Evolutionary conservation across 2,888 invertebrate species (phyloP).

Genomic region (Idaea biselata): DNA sequence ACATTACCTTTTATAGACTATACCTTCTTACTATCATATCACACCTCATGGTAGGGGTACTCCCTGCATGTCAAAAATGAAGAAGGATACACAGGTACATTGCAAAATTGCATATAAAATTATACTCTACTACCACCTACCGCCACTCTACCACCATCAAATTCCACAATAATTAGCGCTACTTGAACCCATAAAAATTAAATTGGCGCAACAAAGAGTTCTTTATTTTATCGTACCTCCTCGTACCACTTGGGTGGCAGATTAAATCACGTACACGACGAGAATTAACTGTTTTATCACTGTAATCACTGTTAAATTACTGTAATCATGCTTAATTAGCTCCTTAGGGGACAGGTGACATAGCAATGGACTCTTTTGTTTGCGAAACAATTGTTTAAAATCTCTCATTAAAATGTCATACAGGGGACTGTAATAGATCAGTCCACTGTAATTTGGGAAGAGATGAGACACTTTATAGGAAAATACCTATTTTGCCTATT

Average conservation of each 20-base stretch:
- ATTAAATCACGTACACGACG: neutral
- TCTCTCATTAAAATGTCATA: slow-evolving; percentile 50
- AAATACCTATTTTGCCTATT: slow-evolving; percentile 5
- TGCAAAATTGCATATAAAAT: too few relatives aligned
- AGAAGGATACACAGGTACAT: too few relatives aligned
- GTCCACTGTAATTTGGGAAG: slow-evolving; percentile 4
- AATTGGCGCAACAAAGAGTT: too few relatives aligned
- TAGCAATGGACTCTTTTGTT: slow-evolving; percentile 57
- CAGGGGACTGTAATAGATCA: slow-evolving; percentile 24
- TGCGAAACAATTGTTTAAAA: slow-evolving; percentile 54
- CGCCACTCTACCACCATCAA: too few relatives aligned
- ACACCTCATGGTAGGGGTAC: too few relatives aligned
- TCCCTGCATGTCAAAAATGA: too few relatives aligned
- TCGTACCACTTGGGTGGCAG: neutral
- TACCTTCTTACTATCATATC: too few relatives aligned
- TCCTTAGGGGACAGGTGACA: slow-evolving; percentile 52
- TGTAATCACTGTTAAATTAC: slow-evolving; percentile 57
- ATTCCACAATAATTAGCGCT: too few relatives aligned
- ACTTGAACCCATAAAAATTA: too few relatives aligned
- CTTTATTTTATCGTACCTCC: too few relatives aligned
- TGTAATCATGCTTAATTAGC: slow-evolving; percentile 59
- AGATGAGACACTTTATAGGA: slow-evolving; percentile 10
- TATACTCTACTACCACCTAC: too few relatives aligned
- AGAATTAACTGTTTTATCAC: slow-evolving; percentile 51
- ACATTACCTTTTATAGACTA: too few relatives aligned